These are phyloP conservation scores for Myodes glareolus DNA, from an alignment of 2,113 vertebrate genomes.

Conservation along the genomic window DNA sequence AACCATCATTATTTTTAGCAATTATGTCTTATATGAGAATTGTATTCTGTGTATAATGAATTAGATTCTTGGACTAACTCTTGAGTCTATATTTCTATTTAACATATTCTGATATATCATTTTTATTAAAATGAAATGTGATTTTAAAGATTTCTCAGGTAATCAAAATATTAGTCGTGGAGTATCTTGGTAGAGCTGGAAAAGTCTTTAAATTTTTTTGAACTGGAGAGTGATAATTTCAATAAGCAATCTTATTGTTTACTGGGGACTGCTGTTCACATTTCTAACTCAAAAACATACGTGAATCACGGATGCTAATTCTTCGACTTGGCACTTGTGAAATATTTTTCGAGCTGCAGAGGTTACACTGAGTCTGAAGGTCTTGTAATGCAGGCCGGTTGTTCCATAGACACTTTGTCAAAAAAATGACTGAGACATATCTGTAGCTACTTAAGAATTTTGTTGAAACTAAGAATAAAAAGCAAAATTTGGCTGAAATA, in stretches of 20 bases:
- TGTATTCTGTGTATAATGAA: background rate
- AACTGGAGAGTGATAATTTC: background rate
- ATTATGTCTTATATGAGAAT: constrained; percentile 14
- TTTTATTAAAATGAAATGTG: background rate
- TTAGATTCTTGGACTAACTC: background rate
- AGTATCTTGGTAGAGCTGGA: background rate
- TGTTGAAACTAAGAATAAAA: constrained; percentile 28
- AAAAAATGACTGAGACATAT: background rate
- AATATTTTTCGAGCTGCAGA: constrained; percentile 41
- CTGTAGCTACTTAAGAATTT: constrained; percentile 25
- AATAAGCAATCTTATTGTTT: background rate
- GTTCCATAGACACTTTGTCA: background rate
- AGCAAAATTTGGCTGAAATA: background rate
- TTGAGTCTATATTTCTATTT: background rate
- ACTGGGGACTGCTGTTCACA: background rate
- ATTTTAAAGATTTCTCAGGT: constrained; percentile 23
- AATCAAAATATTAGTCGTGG: background rate
- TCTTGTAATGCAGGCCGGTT: background rate
- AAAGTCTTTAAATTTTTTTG: constrained; percentile 41
- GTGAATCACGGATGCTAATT: constrained; percentile 1
- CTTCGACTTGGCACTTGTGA: background rate
- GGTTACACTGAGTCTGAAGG: background rate
- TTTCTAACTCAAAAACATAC: background rate
- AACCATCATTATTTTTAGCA: constrained; percentile 33
- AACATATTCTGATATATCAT: background rate